Evolutionary conservation across 2,797 vertebrate species (phyloP).

Genomic region (Semotilus atromaculatus): DNA sequence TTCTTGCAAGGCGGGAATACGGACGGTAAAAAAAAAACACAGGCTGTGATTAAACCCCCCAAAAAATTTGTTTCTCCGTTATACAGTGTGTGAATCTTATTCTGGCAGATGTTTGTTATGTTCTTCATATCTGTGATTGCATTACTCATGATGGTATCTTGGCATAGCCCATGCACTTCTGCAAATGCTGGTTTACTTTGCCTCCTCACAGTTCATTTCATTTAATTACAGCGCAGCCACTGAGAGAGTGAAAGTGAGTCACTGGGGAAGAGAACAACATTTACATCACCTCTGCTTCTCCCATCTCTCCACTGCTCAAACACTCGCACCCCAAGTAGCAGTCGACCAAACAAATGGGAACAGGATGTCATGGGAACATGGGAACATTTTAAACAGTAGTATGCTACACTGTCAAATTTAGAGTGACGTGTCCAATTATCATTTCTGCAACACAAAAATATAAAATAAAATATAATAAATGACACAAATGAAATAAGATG

Average conservation of each 20-base stretch:
- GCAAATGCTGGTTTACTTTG: conserved; percentile 24
- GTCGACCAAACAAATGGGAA: neutral
- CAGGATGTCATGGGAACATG: neutral
- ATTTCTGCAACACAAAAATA: neutral
- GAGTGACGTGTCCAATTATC: neutral
- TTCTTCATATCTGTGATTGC: conserved; percentile 25
- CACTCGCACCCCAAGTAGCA: neutral
- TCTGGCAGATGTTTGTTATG: neutral
- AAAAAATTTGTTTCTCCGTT: neutral
- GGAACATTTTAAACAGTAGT: neutral
- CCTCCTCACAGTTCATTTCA: conserved; percentile 31
- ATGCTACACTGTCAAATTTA: neutral
- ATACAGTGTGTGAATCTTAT: neutral
- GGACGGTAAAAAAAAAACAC: neutral
- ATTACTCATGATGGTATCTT: neutral
- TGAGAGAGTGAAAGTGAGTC: conserved; percentile 13
- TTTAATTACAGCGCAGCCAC: conserved; percentile 19
- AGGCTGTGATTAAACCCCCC: conserved; percentile 6
- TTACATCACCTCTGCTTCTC: neutral
- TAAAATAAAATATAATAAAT: neutral
- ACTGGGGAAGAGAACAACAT: conserved; percentile 3
- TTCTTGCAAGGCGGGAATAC: neutral
- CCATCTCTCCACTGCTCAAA: neutral
- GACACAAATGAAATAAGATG: neutral
- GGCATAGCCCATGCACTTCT: neutral